Evolutionary conservation across 2,888 invertebrate species (phyloP).

Genomic region (Archaeoteleia sp.): DNA sequence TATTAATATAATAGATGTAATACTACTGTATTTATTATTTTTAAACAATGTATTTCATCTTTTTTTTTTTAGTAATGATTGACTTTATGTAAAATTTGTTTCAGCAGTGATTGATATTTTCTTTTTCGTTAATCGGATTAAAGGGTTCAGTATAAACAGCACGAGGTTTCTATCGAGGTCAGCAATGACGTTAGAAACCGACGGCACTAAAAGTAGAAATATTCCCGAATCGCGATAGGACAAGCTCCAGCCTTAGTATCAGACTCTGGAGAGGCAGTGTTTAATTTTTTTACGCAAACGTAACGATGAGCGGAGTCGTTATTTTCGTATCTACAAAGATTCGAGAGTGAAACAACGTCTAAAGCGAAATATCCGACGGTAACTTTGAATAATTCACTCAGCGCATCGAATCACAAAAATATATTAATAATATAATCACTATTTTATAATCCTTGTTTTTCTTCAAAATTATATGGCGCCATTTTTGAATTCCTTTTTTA

Average conservation of each 20-base stretch:
- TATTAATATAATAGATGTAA: no score
- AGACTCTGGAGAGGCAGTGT: slow-evolving; percentile 24
- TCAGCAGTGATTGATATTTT: no score
- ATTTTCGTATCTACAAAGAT: slow-evolving; percentile 41
- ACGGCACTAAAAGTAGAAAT: slow-evolving; percentile 46
- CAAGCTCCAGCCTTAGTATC: slow-evolving; percentile 40
- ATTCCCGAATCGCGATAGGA: slow-evolving; percentile 37
- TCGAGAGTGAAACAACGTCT: slow-evolving; percentile 14
- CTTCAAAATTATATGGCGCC: slow-evolving; percentile 9
- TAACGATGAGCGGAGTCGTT: slow-evolving; percentile 40
- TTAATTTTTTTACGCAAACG: slow-evolving; percentile 41
- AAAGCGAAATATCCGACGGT: slow-evolving; percentile 18
- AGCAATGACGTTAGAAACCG: slow-evolving; percentile 41
- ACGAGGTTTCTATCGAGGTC: slow-evolving; percentile 37
- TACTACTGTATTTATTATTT: no score
- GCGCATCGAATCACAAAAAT: slow-evolving; percentile 29
- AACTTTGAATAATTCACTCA: slow-evolving; percentile 38
- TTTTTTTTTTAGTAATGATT: no score
- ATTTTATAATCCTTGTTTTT: slow-evolving; percentile 35
- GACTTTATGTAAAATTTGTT: no score
- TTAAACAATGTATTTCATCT: no score
- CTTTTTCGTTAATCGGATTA: slow-evolving; percentile 11
- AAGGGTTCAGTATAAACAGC: slow-evolving; percentile 32
- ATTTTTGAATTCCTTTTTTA: slow-evolving; percentile 14
- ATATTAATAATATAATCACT: slow-evolving; percentile 3